These are phyloP conservation scores for Ryuthela nishihirai DNA, from an alignment of 2,888 invertebrate genomes.

Conservation along the genomic window DNA sequence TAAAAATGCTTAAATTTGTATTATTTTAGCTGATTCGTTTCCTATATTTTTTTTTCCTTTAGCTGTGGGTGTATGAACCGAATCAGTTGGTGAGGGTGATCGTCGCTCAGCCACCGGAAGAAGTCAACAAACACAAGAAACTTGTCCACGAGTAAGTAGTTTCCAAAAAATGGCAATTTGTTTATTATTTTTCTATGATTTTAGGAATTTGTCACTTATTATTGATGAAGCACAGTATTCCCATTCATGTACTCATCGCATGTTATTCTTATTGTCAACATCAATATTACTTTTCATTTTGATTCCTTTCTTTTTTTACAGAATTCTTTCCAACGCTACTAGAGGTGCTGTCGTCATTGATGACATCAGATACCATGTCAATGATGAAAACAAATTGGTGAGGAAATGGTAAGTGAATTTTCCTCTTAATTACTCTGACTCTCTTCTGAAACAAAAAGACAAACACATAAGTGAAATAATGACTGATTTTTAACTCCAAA, in stretches of 20 bases:
- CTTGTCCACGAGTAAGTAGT: conserved; percentile 60
- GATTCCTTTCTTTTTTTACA: conserved; percentile 2
- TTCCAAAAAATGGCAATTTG: neutral
- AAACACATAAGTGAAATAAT: no score
- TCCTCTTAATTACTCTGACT: neutral
- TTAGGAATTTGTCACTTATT: neutral
- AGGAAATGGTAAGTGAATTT: conserved; percentile 26
- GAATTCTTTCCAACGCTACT: conserved; percentile 65
- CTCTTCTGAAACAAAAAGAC: no score
- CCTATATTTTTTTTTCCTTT: no score
- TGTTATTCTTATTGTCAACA: neutral
- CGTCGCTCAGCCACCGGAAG: conserved; percentile 72
- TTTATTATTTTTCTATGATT: neutral
- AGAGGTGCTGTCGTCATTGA: conserved; percentile 73
- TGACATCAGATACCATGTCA: conserved; percentile 65
- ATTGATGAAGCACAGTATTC: neutral
- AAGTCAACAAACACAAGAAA: conserved; percentile 66
- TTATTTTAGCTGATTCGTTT: no score
- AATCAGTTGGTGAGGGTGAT: conserved; percentile 78
- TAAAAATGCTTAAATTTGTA: no score
- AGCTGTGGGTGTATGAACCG: conserved; percentile 88
- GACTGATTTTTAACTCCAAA: no score
- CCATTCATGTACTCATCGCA: neutral
- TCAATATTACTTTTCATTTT: neutral
- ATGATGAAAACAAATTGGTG: conserved; percentile 29